These are phyloP conservation scores for Uloborus diversus DNA, from an alignment of 1,140 invertebrate genomes.

Conservation along the genomic window DNA sequence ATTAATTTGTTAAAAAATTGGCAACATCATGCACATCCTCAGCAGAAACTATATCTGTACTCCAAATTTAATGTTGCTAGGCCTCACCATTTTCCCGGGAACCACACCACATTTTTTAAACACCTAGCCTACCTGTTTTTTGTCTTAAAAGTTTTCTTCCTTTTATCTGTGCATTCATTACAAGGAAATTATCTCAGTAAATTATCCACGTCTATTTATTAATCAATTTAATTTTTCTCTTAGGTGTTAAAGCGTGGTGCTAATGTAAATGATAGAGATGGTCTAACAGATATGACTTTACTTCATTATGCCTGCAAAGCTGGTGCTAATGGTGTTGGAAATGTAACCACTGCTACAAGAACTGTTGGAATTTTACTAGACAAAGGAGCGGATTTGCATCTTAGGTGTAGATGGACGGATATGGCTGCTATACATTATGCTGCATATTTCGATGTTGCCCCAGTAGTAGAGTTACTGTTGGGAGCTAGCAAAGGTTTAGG, in stretches of 20 bases:
- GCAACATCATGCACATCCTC: too few species aligned
- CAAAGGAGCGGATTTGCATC: conserved; percentile 67
- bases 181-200: not conserved
- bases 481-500: conserved; percentile 65
- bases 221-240: too few species aligned
- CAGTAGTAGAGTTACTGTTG: conserved; percentile 67
- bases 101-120: too few species aligned
- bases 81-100: too few species aligned
- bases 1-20: too few species aligned
- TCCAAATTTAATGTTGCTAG: too few species aligned
- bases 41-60: too few species aligned
- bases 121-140: too few species aligned
- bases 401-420: conserved; percentile 70
- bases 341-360: conserved; percentile 63
- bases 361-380: conserved; percentile 65
- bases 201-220: conserved; percentile 15
- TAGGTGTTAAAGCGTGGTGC: conserved; percentile 68
- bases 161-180: too few species aligned
- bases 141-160: too few species aligned
- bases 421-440: conserved; percentile 72
- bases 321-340: conserved; percentile 69
- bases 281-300: conserved; percentile 71
- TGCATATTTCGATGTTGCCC: conserved; percentile 70
- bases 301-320: conserved; percentile 71
- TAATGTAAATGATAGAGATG: conserved; percentile 70